phyloP scores from a whole-genome alignment of 37 sponge, comb jelly and placozoan genomes.

The Agelas oroides region DNA sequence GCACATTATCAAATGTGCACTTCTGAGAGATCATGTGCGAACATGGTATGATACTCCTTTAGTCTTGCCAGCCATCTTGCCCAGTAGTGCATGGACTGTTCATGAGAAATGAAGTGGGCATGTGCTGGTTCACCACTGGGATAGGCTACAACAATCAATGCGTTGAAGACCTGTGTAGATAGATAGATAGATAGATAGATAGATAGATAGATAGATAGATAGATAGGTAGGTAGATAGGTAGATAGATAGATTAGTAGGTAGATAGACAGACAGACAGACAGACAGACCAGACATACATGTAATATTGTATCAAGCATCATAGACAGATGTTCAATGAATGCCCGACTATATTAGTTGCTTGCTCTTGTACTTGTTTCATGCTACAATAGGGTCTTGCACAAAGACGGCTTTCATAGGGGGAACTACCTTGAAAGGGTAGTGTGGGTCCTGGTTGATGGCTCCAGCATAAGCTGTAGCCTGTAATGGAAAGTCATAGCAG shows the following conservation, averaged over 20 bases:
- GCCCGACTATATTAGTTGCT: too few relatives aligned
- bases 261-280: too few relatives aligned
- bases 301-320: too few relatives aligned
- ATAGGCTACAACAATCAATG: conserved; percentile 69
- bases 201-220: too few relatives aligned
- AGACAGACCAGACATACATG: too few relatives aligned
- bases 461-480: conserved; percentile 82
- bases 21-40: conserved; percentile 41
- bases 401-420: too few relatives aligned
- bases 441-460: conserved; percentile 71
- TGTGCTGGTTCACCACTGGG: conserved; percentile 57
- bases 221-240: too few relatives aligned
- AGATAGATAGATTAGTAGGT: too few relatives aligned
- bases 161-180: conserved; percentile 55
- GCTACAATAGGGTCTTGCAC: too few relatives aligned
- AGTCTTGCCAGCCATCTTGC: conserved; percentile 61
- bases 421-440: conserved; percentile 73
- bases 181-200: background rate
- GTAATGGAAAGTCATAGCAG: conserved; percentile 76
- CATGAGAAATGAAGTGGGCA: conserved; percentile 56
- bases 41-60: conserved; percentile 47
- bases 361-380: too few relatives aligned
- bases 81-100: conserved; percentile 61
- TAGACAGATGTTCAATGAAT: too few relatives aligned
- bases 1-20: background rate